Conservation (phyloP, 2,888 invertebrate genomes). For the Synergus japonicus region DNA sequence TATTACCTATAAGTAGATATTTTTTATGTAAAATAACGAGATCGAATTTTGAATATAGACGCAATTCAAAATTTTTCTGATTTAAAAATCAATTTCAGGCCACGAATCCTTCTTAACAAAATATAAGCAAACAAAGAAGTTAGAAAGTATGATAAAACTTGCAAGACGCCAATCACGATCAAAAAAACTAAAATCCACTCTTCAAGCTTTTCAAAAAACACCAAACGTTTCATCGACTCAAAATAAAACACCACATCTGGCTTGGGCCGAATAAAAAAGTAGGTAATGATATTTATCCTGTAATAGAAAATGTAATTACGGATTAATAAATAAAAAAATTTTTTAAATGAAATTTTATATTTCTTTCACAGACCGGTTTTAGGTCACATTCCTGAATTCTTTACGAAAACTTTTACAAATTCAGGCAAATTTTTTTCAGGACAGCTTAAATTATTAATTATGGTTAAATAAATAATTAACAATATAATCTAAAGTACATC, state of each 20-base stretch:
- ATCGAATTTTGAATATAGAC: too few species aligned
- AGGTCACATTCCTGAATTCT: constrained; percentile 14
- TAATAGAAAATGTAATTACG: not conserved
- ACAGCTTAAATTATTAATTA: not conserved
- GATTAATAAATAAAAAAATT: not conserved
- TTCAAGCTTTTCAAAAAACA: constrained; percentile 19
- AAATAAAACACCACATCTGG: constrained; percentile 8
- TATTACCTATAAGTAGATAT: too few species aligned
- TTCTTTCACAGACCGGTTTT: not conserved
- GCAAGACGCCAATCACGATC: constrained; percentile 50
- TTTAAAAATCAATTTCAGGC: constrained; percentile 59
- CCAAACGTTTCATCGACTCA: not conserved
- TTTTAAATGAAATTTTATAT: constrained; percentile 15
- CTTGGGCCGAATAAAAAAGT: constrained; percentile 13
- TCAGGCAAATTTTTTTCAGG: not conserved
- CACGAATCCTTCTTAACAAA: constrained; percentile 71
- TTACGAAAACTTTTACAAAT: constrained; percentile 11
- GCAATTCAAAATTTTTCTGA: not conserved
- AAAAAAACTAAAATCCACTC: constrained; percentile 45
- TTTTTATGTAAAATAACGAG: too few species aligned
- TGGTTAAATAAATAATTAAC: not conserved
- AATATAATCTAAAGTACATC: not conserved
- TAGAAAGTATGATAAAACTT: constrained; percentile 50
- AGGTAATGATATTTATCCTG: not conserved
- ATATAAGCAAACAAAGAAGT: constrained; percentile 60